Evolutionary conservation across 2,797 vertebrate species (phyloP).

Genomic region (Apogon hyalosoma): DNA sequence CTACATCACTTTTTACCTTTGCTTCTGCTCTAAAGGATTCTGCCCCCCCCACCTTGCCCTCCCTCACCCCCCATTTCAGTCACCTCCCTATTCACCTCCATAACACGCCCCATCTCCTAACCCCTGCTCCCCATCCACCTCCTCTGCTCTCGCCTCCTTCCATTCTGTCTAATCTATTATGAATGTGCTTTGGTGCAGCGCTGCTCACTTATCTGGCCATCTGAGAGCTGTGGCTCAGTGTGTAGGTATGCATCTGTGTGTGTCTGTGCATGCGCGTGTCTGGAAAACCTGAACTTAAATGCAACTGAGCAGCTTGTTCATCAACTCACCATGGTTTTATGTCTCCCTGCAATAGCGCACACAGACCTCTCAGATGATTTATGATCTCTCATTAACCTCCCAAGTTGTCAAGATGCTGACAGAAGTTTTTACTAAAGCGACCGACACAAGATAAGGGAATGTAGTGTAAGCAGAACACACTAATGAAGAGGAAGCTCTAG

Average conservation of each 20-base stretch:
- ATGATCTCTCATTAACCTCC: slow-evolving; percentile 70
- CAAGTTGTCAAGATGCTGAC: slow-evolving; percentile 34
- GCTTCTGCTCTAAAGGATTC: slow-evolving; percentile 20
- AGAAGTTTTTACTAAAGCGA: slow-evolving; percentile 2
- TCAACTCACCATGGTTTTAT: slow-evolving; percentile 11
- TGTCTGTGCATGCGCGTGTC: slow-evolving; percentile 26
- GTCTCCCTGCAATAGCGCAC: neutral
- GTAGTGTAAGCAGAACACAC: neutral
- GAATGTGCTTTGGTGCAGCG: slow-evolving; percentile 56
- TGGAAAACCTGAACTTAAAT: neutral
- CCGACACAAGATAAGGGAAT: slow-evolving; percentile 1
- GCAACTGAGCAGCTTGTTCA: slow-evolving; percentile 15
- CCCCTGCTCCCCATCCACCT: neutral
- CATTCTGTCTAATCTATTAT: slow-evolving; percentile 64
- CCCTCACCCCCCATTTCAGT: neutral
- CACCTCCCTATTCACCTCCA: neutral
- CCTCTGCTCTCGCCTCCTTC: slow-evolving; percentile 1
- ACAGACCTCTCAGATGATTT: slow-evolving; percentile 48
- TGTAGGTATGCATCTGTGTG: slow-evolving; percentile 11
- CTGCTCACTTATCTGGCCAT: slow-evolving; percentile 63
- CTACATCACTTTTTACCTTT: slow-evolving; percentile 16
- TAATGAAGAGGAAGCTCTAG: neutral
- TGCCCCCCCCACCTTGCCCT: neutral
- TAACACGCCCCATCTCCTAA: neutral
- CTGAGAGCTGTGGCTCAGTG: slow-evolving; percentile 48